A percentile compares a stretch with the other conserved stretches of the same genome.
Evolutionary conservation across 2,888 invertebrate genomes (phyloP).

Genomic region (Hirtodrosophila alboralis): DNA sequence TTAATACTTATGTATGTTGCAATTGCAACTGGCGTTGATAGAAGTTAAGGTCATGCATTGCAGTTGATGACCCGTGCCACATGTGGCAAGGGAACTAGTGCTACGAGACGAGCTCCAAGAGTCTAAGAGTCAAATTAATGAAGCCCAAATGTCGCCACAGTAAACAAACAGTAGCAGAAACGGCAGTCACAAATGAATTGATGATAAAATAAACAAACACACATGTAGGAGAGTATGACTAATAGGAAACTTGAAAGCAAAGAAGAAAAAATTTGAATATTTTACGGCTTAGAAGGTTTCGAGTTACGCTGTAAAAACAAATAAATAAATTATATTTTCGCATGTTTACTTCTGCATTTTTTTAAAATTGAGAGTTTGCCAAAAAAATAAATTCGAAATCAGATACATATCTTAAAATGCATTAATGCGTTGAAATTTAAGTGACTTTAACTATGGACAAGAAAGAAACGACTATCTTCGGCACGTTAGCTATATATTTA

Average conservation of each 20-base stretch:
- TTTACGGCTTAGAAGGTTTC: constrained; percentile 1
- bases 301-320: constrained; percentile 4
- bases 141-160: constrained; percentile 32
- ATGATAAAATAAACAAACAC: constrained; percentile 33
- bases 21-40: constrained; percentile 30
- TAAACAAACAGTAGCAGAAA: constrained; percentile 40
- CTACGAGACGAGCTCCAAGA: neutral
- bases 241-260: constrained; percentile 20
- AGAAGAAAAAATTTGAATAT: constrained; percentile 1
- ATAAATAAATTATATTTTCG: neutral
- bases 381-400: too few relatives aligned
- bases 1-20: constrained; percentile 11
- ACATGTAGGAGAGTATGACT: constrained; percentile 15
- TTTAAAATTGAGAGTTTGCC: too few relatives aligned
- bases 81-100: constrained; percentile 12
- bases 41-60: constrained; percentile 39
- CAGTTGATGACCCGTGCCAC: constrained; percentile 25
- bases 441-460: too few relatives aligned
- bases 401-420: too few relatives aligned
- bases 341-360: too few relatives aligned
- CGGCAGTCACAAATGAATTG: constrained; percentile 33
- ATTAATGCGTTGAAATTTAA: too few relatives aligned
- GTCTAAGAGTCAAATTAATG: constrained; percentile 4
- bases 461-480: too few relatives aligned
- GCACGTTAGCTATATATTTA: too few relatives aligned